Percentiles rank a stretch among this genome's conserved stretches.
Conservation (phyloP, 2,113 vertebrate genomes). For the Xiphophorus hellerii region DNA sequence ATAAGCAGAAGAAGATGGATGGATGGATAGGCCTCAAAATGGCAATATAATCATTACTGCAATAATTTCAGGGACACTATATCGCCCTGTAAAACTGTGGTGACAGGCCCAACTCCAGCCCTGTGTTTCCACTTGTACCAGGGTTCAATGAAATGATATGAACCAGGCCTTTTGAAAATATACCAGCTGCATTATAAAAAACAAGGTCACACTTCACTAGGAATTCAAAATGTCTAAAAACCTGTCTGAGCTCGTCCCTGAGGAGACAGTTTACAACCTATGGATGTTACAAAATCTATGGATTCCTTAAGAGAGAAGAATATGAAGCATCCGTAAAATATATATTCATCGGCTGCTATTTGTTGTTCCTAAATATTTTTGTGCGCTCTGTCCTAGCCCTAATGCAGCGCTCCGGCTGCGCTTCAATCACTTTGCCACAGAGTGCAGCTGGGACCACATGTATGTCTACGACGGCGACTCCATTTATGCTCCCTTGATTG, state of each 20-base stretch:
- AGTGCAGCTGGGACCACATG: constrained; percentile 97
- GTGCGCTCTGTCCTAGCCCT: constrained; percentile 71
- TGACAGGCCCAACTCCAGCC: no score
- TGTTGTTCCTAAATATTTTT: not conserved
- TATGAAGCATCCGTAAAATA: constrained; percentile 1
- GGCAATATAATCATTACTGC: no score
- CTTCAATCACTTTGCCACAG: constrained; percentile 94
- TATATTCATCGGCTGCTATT: constrained; percentile 11
- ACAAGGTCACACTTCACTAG: not conserved
- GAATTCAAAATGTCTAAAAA: not conserved
- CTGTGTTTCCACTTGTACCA: no score
- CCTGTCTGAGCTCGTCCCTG: no score
- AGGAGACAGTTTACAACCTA: not conserved
- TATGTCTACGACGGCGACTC: constrained; percentile 95
- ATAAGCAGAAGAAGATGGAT: no score
- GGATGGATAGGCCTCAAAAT: no score
- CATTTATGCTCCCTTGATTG: constrained; percentile 90
- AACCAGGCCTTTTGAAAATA: not conserved
- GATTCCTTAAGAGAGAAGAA: not conserved
- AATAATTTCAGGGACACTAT: no score
- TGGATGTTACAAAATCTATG: not conserved
- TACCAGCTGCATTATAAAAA: not conserved
- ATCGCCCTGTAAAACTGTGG: no score
- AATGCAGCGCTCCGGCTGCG: constrained; percentile 90
- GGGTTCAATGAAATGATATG: no score